Evolutionary conservation across 2,797 vertebrate species (phyloP), one percentile per base, ranked within the genome.

Genomic region (Benthosema pterotum): DNA sequence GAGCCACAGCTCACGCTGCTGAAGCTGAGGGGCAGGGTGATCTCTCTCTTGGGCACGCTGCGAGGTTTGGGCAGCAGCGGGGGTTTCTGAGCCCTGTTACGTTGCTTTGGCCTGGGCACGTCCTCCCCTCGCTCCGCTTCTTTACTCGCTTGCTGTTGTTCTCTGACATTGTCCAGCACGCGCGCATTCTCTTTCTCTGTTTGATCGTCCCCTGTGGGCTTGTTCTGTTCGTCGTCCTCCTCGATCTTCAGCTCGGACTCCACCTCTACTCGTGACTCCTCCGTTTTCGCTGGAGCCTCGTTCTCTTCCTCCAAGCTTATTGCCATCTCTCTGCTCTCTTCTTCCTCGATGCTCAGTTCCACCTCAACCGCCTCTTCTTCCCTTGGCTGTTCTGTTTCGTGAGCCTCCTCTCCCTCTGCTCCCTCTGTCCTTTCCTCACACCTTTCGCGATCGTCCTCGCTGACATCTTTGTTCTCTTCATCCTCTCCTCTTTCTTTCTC

Each of bases 11-110:
- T 83, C 55, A 80, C 73, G 15, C 60, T 62, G 67, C 57, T 87
- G 64, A 87, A 87, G 68, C 71, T 77, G 48, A 75, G 71, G 3
- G 91, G 89, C 60, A 93, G 79, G 7, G 83, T 91, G 64, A 93
- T 92, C 73, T 92, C 92, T 79, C 91, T 91, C 79, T 93, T 94
- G 60, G 90, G 87, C 71, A 93, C 92, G 19, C 88, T 92, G 60
- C 90, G 89, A 19, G 91, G 89, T 75, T 91, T 90, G 4, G 91
- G 89, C 61, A 92, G 87, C 64, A 91, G 72, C 49, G 91, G 83
- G 15, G 86, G 89, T 67, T 85, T 87, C 78, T 87, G 78, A 42
- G 88, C 80, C 77, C 66, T 79, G 60, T 77, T 88, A 42, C 83
- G 84, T 63, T 84, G 87, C 78, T 83, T 88, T 62, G 87, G 85